A percentile compares a stretch with the other conserved stretches of the same genome.
These are phyloP conservation scores for Diachasmimorpha longicaudata DNA, from an alignment of 1,140 invertebrate genomes.

Conservation along the genomic window DNA sequence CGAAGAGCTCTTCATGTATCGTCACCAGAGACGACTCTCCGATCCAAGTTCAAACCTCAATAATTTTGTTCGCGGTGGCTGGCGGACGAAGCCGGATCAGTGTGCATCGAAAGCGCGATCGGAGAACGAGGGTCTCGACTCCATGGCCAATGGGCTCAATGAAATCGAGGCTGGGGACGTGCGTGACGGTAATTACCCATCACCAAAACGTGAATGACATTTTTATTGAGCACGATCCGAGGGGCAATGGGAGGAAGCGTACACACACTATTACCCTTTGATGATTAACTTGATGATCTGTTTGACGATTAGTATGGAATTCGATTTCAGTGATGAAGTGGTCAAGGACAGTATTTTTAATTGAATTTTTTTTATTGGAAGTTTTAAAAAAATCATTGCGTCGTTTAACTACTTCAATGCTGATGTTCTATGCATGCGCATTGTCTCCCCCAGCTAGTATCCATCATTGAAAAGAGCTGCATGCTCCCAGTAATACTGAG, in stretches of 20 bases:
- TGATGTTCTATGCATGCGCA: not conserved
- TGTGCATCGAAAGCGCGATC: conserved; percentile 79
- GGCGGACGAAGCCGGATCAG: conserved; percentile 70
- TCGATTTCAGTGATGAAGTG: not conserved
- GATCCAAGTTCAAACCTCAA: conserved; percentile 94
- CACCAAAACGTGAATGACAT: not conserved
- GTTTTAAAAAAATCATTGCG: not conserved
- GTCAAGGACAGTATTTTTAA: not conserved
- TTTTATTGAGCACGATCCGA: not conserved
- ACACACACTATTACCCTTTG: not conserved
- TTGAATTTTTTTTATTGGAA: not conserved
- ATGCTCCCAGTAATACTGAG: conserved; percentile 10
- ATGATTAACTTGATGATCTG: not conserved
- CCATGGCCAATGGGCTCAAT: conserved; percentile 78
- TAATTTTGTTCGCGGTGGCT: conserved; percentile 83
- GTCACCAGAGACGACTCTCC: conserved; percentile 84
- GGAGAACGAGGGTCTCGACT: conserved; percentile 89
- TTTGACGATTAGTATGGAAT: not conserved
- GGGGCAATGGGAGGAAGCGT: not conserved
- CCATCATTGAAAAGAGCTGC: not conserved
- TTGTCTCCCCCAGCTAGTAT: not conserved
- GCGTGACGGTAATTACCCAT: conserved; percentile 79
- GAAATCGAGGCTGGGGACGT: conserved; percentile 95
- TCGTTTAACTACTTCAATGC: not conserved
- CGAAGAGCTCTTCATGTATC: conserved; percentile 82